Percentiles rank a stretch among this genome's conserved stretches.
Conservation (phyloP, 2,888 invertebrate genomes). For the Gymnoscelis rufifasciata region DNA sequence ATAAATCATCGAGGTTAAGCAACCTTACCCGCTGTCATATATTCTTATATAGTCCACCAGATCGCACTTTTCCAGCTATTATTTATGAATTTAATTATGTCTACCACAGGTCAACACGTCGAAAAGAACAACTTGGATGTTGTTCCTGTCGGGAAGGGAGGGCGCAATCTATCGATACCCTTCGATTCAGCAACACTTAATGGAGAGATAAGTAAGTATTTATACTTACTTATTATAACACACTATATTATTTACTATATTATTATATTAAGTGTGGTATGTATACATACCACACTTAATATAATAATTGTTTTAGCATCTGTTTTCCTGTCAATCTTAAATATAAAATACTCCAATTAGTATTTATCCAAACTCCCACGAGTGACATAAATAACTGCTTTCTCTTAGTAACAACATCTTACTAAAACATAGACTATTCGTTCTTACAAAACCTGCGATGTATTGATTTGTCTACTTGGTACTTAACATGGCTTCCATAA, state of each 20-base stretch:
- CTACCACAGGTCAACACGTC: conserved; percentile 53
- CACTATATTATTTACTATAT: background rate
- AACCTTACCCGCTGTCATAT: no score
- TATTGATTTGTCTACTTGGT: conserved; percentile 8
- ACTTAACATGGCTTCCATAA: conserved; percentile 20
- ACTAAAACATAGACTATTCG: background rate
- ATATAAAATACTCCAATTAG: no score
- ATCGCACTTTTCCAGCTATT: no score
- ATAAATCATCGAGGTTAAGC: no score
- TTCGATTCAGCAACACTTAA: conserved; percentile 65
- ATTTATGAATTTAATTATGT: conserved; percentile 20
- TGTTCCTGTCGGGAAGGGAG: conserved; percentile 57
- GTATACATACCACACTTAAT: no score
- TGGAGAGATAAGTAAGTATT: conserved; percentile 67
- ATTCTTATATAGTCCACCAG: no score
- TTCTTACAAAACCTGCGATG: background rate
- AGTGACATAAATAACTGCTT: no score
- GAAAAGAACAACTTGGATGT: conserved; percentile 55
- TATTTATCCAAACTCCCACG: no score
- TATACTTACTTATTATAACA: background rate
- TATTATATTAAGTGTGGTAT: no score
- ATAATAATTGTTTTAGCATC: no score
- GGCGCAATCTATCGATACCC: conserved; percentile 69
- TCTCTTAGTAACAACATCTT: no score
- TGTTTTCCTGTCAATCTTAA: no score